Base-by-base conservation (phyloP, 2,113 vertebrate genomes). In the Reinhardtius hippoglossoides region DNA sequence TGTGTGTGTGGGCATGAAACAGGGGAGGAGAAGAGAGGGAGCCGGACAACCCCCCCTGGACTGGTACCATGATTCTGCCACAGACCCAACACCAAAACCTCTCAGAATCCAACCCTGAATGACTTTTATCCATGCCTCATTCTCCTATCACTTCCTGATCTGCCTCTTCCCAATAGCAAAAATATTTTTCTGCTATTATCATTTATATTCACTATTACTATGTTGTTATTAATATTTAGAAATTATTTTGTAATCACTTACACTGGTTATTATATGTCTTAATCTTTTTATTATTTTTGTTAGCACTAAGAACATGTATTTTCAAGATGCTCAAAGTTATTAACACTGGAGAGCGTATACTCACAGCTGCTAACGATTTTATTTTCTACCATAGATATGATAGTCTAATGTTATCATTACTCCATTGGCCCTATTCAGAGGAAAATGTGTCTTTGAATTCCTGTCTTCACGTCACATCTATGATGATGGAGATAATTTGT, bases 311-410 rank as follows among this genome's bases (percentile, higher is more conserved):
- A 82, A 82, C 81, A 82, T 92, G 89, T 90, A 84, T 92, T 92
- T 91, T 89, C 62, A 86, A 87, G 88, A 92, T 81, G 87, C 74
- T 87, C 81, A 52, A 20, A 65, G 57, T 84, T 84, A 86, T 91
- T 92, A 92, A 90, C 85, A 90, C 85, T 68, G 60, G 76, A 91
- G 62, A 80, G 66, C 46, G 5, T 76, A 87, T 85, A 92, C 75
- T 91, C 87, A 79, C 84, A 93, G 92, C 94, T 94, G 92, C 92
- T 92, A 91, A 92, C 89, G 4, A 73, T 86, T 87, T 87, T 71
- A 84, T 86, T 92, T 88, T 89, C 60, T 83, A 87, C 78, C 78
- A 85, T 76, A 83, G 26, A 89, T 85, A 65, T 83, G 50, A 86
- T 90, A 81, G 83, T 90, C 74, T 76, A 66, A 82, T 75, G 46